Conservation (phyloP, 2,113 vertebrate genomes). For the western clawed frog (Xenopus tropicalis) region DNA sequence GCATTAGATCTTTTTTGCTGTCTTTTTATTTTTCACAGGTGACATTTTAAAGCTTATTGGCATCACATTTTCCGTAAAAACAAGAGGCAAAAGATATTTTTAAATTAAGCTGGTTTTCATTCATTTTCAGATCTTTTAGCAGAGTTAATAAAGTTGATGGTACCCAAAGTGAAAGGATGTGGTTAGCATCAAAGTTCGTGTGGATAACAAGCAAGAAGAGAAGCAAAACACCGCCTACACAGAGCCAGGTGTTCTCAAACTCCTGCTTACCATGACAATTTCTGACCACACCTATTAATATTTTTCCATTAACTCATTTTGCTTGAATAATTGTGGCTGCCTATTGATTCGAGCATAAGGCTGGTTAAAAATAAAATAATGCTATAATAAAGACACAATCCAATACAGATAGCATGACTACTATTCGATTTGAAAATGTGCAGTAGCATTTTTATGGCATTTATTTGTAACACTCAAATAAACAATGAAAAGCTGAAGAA, state of each 20-base stretch:
- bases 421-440: no score
- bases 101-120: conserved; percentile 20
- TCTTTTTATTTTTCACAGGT: not conserved
- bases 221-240: conserved; percentile 74
- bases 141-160: conserved; percentile 59
- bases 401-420: no score
- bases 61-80: conserved; percentile 41
- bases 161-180: conserved; percentile 68
- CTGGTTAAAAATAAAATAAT: no score
- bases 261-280: conserved; percentile 33
- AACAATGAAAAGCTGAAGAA: no score
- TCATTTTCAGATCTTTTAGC: conserved; percentile 43
- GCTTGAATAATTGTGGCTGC: not conserved
- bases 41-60: conserved; percentile 5
- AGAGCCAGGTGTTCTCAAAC: conserved; percentile 60
- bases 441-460: no score
- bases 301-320: conserved; percentile 17
- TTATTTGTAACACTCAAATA: no score
- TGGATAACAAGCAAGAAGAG: conserved; percentile 67
- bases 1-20: no score
- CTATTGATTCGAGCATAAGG: not conserved
- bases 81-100: conserved; percentile 31
- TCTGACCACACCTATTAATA: conserved; percentile 44
- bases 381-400: no score
- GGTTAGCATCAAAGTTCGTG: conserved; percentile 69